Evolutionary conservation across 2,797 vertebrate genomes (phyloP), one percentile per base, ranked within the genome.

Genomic region (Thunnus albacares): DNA sequence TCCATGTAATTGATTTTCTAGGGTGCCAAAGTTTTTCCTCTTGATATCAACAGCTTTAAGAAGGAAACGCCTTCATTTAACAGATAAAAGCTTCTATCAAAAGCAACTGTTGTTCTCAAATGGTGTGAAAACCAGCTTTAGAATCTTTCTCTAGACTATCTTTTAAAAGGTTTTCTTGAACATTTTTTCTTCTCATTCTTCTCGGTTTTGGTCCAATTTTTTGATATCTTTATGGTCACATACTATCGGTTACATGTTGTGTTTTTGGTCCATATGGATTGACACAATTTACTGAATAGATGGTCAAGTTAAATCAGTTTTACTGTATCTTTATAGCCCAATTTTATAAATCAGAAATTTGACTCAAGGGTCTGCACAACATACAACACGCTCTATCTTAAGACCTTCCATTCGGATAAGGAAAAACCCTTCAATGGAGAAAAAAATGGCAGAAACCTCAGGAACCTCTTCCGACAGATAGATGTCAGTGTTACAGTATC

Each of bases 1-100:
- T 86, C 89, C 87, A 71, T 92, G 89, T 89, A 90, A 92, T 90
- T 91, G 92, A 94, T 94, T 94, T 90, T 73, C 51, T 49, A 71
- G 76, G 85, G 71, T 81, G 87, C 80, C 81, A 82, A 53, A 82
- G 64, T 80, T 89, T 85, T 90, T 83, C 81, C 81, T 87, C 83
- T 77, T 83, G 67, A 87, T 87, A 87, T 88, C 81, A 75, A 76
- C 73, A 41, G 4, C 45, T 86, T 80, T 24, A 43, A 78, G 70
- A 60, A 81, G 76, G 80, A 88, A 80, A 88, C 55, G 64, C 72
- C 82, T 90, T 75, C 6, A 83, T 92, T 80, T 79, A 61, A 74
- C 77, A 77, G 79, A 79, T 43, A 58, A 81, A 77, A 64, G 62
- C 70, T 70, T 81, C 77, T 26, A 75, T 75, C 47, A 68, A 73